A percentile compares a stretch with the other conserved stretches of the same genome.
These are phyloP conservation scores for Laodelphax striatellus DNA, from an alignment of 1,140 invertebrate species.

Conservation along the genomic window DNA sequence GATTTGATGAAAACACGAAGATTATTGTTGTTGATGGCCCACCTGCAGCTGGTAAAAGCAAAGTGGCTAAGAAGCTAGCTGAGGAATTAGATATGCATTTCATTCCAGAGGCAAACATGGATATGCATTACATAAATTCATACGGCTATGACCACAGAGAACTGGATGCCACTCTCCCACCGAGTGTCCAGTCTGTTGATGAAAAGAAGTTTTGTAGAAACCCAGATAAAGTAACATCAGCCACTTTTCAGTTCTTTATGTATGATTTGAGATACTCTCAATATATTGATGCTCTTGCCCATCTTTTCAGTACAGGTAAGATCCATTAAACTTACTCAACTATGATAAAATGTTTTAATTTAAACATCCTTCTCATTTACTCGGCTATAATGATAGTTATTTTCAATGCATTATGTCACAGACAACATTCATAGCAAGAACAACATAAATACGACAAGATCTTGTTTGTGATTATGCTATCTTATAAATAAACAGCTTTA, in stretches of 20 bases:
- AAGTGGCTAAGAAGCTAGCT: conserved; percentile 68
- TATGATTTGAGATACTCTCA: conserved; percentile 52
- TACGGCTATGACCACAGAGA: conserved; percentile 69
- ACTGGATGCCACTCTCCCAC: conserved; percentile 55
- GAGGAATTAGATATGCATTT: conserved; percentile 77
- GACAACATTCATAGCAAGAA: no score
- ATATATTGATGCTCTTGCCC: conserved; percentile 72
- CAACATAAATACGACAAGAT: no score
- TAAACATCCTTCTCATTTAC: no score
- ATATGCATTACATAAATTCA: conserved; percentile 55
- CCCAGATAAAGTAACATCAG: conserved; percentile 50
- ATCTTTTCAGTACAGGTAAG: conserved; percentile 71
- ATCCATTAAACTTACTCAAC: conserved; percentile 1
- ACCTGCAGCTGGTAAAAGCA: conserved; percentile 64
- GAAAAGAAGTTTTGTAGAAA: conserved; percentile 57
- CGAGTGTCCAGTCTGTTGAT: conserved; percentile 51
- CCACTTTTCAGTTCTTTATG: conserved; percentile 56
- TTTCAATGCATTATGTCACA: no score
- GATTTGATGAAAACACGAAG: conserved; percentile 47
- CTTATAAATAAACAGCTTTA: no score
- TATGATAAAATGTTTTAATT: no score
- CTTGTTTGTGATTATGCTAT: no score
- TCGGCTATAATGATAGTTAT: no score
- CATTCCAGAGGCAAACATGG: conserved; percentile 64
- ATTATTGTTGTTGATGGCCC: conserved; percentile 79